Conservation (phyloP, 2,113 vertebrate species). For the Aptenodytes forsteri region DNA sequence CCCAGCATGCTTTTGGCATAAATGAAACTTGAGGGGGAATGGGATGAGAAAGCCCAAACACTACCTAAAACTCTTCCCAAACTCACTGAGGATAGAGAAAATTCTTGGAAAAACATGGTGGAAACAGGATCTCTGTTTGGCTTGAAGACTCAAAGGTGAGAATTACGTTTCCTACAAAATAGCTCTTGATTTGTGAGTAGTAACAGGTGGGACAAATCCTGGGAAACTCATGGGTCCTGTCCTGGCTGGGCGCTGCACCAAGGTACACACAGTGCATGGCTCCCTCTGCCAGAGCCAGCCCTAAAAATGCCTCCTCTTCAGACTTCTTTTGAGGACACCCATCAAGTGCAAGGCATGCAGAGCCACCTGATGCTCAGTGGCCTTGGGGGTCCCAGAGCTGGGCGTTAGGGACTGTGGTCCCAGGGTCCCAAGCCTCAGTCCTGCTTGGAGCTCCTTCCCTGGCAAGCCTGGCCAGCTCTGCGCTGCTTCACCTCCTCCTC, state of each 20-base stretch:
- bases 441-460: neutral
- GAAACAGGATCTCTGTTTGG: neutral
- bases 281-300: neutral
- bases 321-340: neutral
- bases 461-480: neutral
- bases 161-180: neutral
- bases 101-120: neutral
- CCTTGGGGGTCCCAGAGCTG: neutral
- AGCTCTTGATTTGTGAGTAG: neutral
- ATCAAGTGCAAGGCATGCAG: fast-evolving
- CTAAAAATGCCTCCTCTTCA: neutral
- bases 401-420: fast-evolving
- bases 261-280: fast-evolving
- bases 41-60: neutral
- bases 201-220: neutral
- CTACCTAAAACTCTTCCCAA: neutral
- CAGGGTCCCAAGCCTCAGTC: neutral
- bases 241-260: neutral
- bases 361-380: neutral
- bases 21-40: neutral
- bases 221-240: neutral
- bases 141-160: neutral
- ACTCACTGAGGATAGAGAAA: neutral
- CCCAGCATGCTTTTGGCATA: neutral
- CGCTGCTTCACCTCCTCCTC: fast-evolving